Conservation (phyloP, 2,797 vertebrate genomes). For the Setipinna tenuifilis region DNA sequence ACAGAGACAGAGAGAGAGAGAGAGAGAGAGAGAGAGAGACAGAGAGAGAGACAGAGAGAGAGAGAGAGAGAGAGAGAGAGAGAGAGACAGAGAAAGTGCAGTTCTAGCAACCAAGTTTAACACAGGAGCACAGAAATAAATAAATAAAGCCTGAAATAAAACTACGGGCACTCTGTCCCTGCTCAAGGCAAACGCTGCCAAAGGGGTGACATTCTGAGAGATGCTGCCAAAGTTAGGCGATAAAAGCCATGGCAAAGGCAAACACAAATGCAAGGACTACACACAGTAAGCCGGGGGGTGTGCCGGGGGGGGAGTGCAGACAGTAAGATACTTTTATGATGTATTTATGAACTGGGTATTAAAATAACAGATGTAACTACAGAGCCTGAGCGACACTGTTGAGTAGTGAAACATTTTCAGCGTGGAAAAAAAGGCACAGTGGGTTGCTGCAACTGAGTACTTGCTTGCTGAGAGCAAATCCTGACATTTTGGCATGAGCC, state of each 20-base stretch:
- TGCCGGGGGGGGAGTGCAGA: not conserved
- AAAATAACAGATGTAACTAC: not conserved
- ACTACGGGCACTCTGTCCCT: not conserved
- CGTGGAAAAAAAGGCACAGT: not conserved
- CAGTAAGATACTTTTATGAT: not conserved
- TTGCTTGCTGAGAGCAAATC: too few species aligned
- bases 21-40: not conserved
- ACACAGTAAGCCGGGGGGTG: not conserved
- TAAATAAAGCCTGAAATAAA: constrained; percentile 16
- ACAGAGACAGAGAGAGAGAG: not conserved
- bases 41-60: not conserved
- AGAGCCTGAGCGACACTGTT: not conserved
- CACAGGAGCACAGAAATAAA: not conserved
- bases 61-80: too few species aligned
- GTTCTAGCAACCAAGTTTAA: not conserved
- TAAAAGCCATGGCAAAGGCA: not conserved
- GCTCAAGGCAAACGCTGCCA: not conserved
- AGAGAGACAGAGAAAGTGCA: not conserved
- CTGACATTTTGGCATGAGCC: too few species aligned
- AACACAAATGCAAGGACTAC: not conserved
- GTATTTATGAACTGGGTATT: not conserved
- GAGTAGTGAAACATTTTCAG: not conserved
- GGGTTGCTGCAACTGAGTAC: too few species aligned
- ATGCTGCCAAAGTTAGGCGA: not conserved
- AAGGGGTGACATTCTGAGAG: not conserved